These are phyloP conservation scores for Timema podura DNA, from an alignment of 2,888 invertebrate genomes.

Conservation along the genomic window DNA sequence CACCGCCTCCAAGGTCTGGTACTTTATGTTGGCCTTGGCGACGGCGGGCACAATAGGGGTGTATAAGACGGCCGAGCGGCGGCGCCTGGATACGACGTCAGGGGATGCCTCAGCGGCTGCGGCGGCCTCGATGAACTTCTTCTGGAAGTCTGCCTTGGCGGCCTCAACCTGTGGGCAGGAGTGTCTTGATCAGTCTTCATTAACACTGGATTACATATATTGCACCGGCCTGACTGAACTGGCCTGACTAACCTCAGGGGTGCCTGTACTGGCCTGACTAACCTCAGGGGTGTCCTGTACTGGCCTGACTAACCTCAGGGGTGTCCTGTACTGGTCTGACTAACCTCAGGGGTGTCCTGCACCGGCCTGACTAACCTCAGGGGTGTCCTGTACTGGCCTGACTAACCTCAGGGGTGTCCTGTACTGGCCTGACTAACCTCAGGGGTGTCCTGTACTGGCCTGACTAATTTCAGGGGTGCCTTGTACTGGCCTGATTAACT, in stretches of 20 bases:
- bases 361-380: slow-evolving; percentile 38
- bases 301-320: slow-evolving; percentile 38
- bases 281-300: slow-evolving; percentile 37
- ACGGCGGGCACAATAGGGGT: slow-evolving; percentile 25
- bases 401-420: slow-evolving; percentile 38
- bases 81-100: slow-evolving; percentile 21
- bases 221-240: neutral
- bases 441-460: slow-evolving; percentile 37
- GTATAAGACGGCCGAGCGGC: slow-evolving; percentile 21
- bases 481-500: slow-evolving; percentile 38
- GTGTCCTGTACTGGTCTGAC: slow-evolving; percentile 37
- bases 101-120: slow-evolving; percentile 30
- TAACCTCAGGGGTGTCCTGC: slow-evolving; percentile 37
- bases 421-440: slow-evolving; percentile 38
- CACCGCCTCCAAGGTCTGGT: slow-evolving; percentile 30
- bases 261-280: slow-evolving; percentile 37
- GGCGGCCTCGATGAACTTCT: slow-evolving; percentile 32
- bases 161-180: slow-evolving; percentile 30
- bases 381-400: slow-evolving; percentile 37
- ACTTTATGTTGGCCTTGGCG: slow-evolving; percentile 33
- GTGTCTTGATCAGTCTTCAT: too few relatives aligned
- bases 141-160: slow-evolving; percentile 33
- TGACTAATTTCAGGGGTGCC: slow-evolving; percentile 38
- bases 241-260: slow-evolving; percentile 33
- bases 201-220: too few relatives aligned